These are phyloP conservation scores for Ectemnius continuus DNA, from an alignment of 2,888 invertebrate genomes.

Conservation along the genomic window DNA sequence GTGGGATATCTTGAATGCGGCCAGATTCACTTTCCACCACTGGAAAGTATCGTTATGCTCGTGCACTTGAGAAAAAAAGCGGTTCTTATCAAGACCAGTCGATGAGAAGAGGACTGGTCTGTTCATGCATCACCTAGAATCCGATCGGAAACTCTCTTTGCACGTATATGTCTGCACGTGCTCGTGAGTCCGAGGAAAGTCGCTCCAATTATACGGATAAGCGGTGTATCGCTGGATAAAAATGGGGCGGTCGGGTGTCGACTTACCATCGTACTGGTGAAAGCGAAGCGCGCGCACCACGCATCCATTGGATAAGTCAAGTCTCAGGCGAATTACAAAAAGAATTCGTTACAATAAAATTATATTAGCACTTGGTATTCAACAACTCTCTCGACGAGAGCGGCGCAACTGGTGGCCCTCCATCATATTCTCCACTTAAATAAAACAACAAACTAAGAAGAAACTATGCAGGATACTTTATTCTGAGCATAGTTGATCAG, in stretches of 20 bases:
- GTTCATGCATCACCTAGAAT: not conserved
- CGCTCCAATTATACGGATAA: slow-evolving; percentile 4
- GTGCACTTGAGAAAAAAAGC: not conserved
- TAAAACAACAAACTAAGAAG: not conserved
- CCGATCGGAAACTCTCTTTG: not conserved
- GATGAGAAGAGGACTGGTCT: slow-evolving; percentile 2
- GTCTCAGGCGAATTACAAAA: not conserved
- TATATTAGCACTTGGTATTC: slow-evolving; percentile 6
- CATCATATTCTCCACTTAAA: not conserved
- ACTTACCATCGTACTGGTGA: not conserved
- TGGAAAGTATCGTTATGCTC: slow-evolving; percentile 2
- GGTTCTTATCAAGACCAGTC: not conserved
- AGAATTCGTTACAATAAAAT: not conserved
- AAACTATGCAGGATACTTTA: not conserved
- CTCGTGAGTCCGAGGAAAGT: not conserved
- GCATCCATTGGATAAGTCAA: not conserved
- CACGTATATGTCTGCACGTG: no score
- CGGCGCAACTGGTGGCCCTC: not conserved
- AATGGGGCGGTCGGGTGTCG: not conserved
- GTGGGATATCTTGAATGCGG: no score
- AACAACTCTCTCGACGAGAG: not conserved
- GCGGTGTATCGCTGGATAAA: not conserved
- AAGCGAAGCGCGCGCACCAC: not conserved
- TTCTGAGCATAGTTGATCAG: not conserved
- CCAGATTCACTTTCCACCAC: slow-evolving; percentile 2